Conservation (phyloP, 2,888 invertebrate genomes). For the Omphaloscelis lunosa region DNA sequence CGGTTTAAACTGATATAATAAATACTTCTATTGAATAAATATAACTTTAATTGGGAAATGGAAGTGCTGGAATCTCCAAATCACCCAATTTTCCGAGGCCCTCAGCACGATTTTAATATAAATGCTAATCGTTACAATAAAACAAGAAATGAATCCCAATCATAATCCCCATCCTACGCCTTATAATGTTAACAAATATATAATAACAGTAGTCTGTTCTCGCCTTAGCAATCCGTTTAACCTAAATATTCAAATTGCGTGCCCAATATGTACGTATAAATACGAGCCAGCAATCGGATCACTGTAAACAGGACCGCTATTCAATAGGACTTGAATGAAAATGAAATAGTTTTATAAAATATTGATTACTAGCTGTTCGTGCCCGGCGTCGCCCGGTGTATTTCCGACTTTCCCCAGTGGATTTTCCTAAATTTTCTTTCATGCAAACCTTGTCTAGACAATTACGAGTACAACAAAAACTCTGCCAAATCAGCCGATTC, state of each 20-base stretch:
- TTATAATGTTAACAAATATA: conserved; percentile 21
- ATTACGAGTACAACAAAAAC: too few relatives aligned
- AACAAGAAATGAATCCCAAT: background rate
- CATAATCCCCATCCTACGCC: conserved; percentile 4
- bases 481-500: too few relatives aligned
- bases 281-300: background rate
- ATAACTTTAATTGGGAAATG: background rate
- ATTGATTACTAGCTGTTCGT: too few relatives aligned
- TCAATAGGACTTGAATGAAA: background rate
- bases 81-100: background rate
- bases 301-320: conserved; percentile 5
- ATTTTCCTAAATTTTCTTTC: too few relatives aligned
- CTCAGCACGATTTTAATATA: background rate
- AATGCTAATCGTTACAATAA: background rate
- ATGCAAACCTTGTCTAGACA: too few relatives aligned
- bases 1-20: too few relatives aligned
- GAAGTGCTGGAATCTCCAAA: background rate
- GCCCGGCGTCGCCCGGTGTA: too few relatives aligned
- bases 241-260: conserved; percentile 39
- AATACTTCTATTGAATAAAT: too few relatives aligned
- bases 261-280: conserved; percentile 32
- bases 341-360: conserved; percentile 1
- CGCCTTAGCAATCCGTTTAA: conserved; percentile 15
- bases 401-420: too few relatives aligned
- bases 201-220: conserved; percentile 6